These are phyloP conservation scores for Bucco capensis DNA, from an alignment of 2,113 vertebrate species.

Conservation along the genomic window DNA sequence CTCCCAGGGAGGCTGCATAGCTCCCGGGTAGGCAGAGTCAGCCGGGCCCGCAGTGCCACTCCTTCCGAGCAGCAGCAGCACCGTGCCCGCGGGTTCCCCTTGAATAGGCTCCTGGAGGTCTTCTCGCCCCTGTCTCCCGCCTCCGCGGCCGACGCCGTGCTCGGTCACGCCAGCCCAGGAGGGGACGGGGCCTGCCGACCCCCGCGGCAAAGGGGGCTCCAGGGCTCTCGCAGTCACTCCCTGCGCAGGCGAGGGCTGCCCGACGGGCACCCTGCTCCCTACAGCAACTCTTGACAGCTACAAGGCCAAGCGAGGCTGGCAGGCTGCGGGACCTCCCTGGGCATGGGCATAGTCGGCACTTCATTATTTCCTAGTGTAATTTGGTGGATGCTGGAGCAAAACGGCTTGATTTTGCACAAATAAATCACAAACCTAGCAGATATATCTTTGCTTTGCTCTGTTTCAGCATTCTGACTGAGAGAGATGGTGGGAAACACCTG, in stretches of 20 bases:
- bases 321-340: not conserved
- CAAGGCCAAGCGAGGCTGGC: not conserved
- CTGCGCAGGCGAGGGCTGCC: too few relatives aligned
- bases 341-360: fast-evolving
- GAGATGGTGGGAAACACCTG: not conserved
- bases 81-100: not conserved
- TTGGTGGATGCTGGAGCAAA: not conserved
- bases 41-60: not conserved
- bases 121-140: not conserved
- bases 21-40: not conserved
- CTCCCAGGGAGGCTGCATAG: not conserved
- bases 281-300: not conserved
- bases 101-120: too few relatives aligned
- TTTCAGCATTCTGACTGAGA: not conserved
- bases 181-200: not conserved
- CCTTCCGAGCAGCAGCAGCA: not conserved
- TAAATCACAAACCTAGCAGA: not conserved
- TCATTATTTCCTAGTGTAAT: not conserved
- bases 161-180: not conserved
- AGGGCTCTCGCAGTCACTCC: not conserved
- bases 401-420: not conserved
- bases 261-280: fast-evolving
- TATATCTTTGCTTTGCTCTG: fast-evolving
- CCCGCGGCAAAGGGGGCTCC: not conserved
- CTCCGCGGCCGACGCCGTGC: not conserved